Base-by-base conservation (phyloP, 2,888 invertebrate genomes). In the Hymenopus coronatus region DNA sequence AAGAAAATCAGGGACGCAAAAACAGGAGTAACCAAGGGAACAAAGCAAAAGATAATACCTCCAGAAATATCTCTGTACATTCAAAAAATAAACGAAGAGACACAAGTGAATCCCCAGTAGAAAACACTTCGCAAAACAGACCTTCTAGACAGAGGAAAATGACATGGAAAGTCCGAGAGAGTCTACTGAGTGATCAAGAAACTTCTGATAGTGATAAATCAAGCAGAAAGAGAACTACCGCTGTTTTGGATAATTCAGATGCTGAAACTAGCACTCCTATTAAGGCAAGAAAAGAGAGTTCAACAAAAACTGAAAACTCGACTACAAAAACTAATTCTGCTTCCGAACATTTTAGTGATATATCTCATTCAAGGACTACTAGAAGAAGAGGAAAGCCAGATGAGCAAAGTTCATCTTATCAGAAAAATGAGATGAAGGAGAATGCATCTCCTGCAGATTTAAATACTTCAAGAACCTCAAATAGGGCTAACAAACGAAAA, bases 61-160 rank as follows among this genome's bases (percentile, higher is more conserved):
- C 20, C 6, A 14, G 46, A 30, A 20, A 28, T 2, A 3, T 25
- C 20, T 33, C 28, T 20, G 15, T 2, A 30, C 27, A 86, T 25
- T 28, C 25, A 82, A n/a, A 70, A 87, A 84, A 3, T 46, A 86
- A 86, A 30, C 7, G 2, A 28, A 28, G 14, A 20, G 28, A n/a
- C 20, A 54, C 28, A 8, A 70, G 25, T 86, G 54, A 70, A 20
- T 70, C 54, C 15, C 15, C 25, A 70, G 33, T 7, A n/a, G 40
- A 82, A 33, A 33, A 54, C 81, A 14, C 27, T 25, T 14, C 25
- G 33, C 33, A 3, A 15, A 33, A 15, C 25, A 87, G 33, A 82
- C 87, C 87, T 40, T 82, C 87, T 33, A 87, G 82, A 33, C 87
- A 87, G 30, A 82, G 40, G 27, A 82, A 82, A 87, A 87, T 87